phyloP scores from a whole-genome alignment of 1,140 invertebrate species.

The Drosophila arawakana region DNA sequence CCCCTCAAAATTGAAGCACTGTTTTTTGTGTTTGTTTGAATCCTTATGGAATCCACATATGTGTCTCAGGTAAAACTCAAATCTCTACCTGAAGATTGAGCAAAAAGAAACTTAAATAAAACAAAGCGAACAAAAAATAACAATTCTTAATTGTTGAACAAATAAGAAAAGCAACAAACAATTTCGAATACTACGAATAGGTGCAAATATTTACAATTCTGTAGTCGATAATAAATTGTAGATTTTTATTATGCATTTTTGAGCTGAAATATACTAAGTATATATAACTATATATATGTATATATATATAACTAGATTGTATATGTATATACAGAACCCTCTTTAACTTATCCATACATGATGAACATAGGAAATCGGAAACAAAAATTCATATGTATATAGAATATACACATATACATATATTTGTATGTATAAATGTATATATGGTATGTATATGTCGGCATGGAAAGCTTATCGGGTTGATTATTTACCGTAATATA shows the following conservation, averaged over 20 bases:
- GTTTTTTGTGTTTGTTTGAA: too few relatives aligned
- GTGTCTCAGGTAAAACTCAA: not conserved
- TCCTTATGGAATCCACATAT: too few relatives aligned
- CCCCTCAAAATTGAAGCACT: too few relatives aligned
- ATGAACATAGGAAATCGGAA: slow-evolving; percentile 1
- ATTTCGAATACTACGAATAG: slow-evolving; percentile 46
- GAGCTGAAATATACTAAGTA: slow-evolving; percentile 59
- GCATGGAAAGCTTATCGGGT: slow-evolving; percentile 19
- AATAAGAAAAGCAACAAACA: slow-evolving; percentile 41
- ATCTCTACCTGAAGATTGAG: not conserved
- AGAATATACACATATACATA: not conserved
- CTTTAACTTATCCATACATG: slow-evolving; percentile 20
- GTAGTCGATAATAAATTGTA: slow-evolving; percentile 26
- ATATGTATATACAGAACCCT: slow-evolving; percentile 44
- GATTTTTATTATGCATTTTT: slow-evolving; percentile 26
- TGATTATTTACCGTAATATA: slow-evolving; percentile 24
- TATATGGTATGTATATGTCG: not conserved
- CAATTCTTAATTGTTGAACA: slow-evolving; percentile 30
- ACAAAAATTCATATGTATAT: not conserved
- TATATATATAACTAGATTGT: slow-evolving; percentile 32
- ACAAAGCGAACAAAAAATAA: slow-evolving; percentile 4
- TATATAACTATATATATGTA: slow-evolving; percentile 43
- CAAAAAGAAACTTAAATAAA: slow-evolving; percentile 7
- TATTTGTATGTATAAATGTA: not conserved
- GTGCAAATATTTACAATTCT: slow-evolving; percentile 66